Base-by-base conservation (phyloP, 1,140 invertebrate species). In the Coptotermes formosanus region DNA sequence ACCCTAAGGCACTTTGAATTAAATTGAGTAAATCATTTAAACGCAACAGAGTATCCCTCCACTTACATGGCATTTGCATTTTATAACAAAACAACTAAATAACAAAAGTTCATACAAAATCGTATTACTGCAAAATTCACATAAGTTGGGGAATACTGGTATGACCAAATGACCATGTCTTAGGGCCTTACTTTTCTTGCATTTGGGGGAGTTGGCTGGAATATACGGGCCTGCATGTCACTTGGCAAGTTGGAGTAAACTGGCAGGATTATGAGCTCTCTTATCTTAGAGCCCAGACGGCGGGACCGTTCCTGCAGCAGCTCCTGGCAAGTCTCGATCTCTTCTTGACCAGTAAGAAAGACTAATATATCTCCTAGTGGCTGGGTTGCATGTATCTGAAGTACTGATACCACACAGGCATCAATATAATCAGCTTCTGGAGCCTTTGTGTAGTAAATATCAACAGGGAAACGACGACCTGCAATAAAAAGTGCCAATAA, bases 371-470 rank as follows among this genome's bases (percentile, higher is more conserved):
- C 99, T 3, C 99, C 99, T 25, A 96, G 90, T 3, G 98, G 96
- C 91, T 99, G 98, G 1, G 97, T 98, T 2, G 98, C 95, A 92
- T 99, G 99, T 89, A 99, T 99, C 92, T 99, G 99, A 86, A 99
- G 91, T 81, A 99, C 95, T 7, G 98, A 98, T 0, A 99, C 97
- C 2, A 99, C 97, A 91, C 97, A 97, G 0, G 99, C 99, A 91
- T 99, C 98, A 83, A 99, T 95, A 90, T 99, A 99, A 92, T 99
- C 98, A 32, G 98, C 98, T 92, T 99, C 99, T 1, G 99, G 98
- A 3, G 98, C 98, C 93, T 99, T 99, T 9, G 99, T 99, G 90
- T 99, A 99, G 91, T 98, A 99, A 89, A 99, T 99, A 91, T 99
- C 97, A 0, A 99, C 95, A 23, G 95, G 95, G 90, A 94, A 96